Evolutionary conservation across 2,113 vertebrate genomes (phyloP).

Genomic region (Calonectris borealis): DNA sequence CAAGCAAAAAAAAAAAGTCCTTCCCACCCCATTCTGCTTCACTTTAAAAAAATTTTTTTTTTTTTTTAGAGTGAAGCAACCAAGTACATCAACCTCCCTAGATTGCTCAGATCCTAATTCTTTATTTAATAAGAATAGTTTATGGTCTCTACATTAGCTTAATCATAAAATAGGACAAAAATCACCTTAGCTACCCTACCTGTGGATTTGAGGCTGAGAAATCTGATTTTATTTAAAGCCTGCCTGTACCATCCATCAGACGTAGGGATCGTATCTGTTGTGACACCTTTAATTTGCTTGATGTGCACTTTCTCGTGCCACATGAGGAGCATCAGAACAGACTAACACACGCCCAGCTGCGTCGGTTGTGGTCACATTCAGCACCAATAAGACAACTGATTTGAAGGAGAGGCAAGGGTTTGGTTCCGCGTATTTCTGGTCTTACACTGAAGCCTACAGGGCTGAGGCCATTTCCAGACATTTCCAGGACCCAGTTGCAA

Average conservation of each 20-base stretch:
- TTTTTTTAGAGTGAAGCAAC: neutral
- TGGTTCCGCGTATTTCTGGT: neutral
- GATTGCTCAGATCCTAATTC: neutral
- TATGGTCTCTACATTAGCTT: neutral
- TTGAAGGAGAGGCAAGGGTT: neutral
- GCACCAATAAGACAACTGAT: neutral
- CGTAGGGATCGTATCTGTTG: neutral
- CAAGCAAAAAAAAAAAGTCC: neutral
- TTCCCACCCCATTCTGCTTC: neutral
- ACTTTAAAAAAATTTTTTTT: neutral
- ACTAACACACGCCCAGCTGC: neutral
- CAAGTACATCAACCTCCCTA: neutral
- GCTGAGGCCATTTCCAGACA: neutral
- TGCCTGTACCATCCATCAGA: neutral
- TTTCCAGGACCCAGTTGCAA: neutral
- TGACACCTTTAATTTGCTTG: neutral
- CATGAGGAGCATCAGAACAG: neutral
- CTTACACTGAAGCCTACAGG: neutral
- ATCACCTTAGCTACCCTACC: neutral
- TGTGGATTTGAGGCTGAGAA: neutral
- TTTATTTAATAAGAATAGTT: neutral
- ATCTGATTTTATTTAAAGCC: neutral
- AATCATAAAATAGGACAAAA: neutral
- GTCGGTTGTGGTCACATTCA: neutral
- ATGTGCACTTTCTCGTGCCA: fast-evolving